Base-by-base conservation (phyloP, 2,113 vertebrate genomes). In the Verasper variegatus region DNA sequence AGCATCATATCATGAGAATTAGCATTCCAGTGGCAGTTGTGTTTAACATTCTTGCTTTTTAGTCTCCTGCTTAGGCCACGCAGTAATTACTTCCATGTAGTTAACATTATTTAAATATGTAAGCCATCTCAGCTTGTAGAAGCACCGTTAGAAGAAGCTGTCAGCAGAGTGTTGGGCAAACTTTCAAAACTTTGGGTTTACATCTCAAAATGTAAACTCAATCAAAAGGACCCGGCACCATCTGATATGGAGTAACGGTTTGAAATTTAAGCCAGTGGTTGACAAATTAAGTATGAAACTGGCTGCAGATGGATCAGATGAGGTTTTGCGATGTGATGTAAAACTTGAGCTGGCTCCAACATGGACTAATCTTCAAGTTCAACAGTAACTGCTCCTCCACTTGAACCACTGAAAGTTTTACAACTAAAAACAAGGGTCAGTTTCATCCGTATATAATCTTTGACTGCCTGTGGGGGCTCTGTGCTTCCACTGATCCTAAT, bases 181-280 rank as follows among this genome's bases (percentile, higher is more conserved):
- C n/a, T 71, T 84, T 82, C 55, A 62, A 42, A 82, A 79, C 13
- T 24, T 55, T 27, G 31, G 52, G 71, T 74, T 88, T 83, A 81
- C 18, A 42, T 85, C 81, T 84, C 42, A 74, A 67, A 87, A 82
- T 71, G 62, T 79, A 87, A 86, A 86, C 73, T 35, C 56, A 73
- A 68, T 54, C 13, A 20, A 13, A n/a, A n/a, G 56, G 55, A 61
- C 47, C 51, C 5, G 3, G 67, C 56, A 64, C 42, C 51, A 52
- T 78, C 62, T 78, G 59, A 87, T 60, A 40, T 18, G 14, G 2
- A n/a, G 57, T 69, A 82, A 20, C 55, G 42, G 62, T 70, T 80
- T 57, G 67, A 58, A 73, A 80, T 73, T 67, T 14, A 68, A 76
- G 35, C n/a, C 31, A 63, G 26, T 18, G 71, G 17, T 18, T 78